Conservation (phyloP, 2,797 vertebrate genomes). For the Psittacula derbiana region DNA sequence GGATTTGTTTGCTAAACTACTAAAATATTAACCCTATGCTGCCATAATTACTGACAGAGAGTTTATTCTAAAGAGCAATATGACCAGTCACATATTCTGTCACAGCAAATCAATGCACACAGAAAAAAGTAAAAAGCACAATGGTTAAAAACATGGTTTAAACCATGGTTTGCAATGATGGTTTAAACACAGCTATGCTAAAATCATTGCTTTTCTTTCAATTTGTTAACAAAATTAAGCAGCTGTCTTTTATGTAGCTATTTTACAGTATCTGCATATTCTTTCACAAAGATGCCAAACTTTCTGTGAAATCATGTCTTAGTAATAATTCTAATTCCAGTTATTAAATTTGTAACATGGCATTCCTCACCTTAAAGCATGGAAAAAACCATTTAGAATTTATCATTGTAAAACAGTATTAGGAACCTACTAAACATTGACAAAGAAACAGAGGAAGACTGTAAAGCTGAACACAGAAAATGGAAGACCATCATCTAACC, state of each 20-base stretch:
- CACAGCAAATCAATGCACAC: neutral
- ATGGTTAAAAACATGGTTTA: neutral
- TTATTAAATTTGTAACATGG: neutral
- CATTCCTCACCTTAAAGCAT: neutral
- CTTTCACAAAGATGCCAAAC: neutral
- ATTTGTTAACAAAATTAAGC: neutral
- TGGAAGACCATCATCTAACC: neutral
- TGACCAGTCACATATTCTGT: neutral
- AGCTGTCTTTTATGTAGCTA: neutral
- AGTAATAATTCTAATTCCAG: neutral
- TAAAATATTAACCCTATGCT: neutral
- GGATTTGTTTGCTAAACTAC: neutral
- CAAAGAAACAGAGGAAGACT: neutral
- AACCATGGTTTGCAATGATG: neutral
- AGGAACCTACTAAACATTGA: neutral
- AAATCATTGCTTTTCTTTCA: accelerated
- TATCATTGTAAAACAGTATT: neutral
- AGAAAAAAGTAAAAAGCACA: neutral
- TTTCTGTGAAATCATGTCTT: neutral
- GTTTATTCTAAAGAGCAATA: neutral
- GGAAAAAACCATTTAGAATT: neutral
- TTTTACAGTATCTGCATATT: neutral
- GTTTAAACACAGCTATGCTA: neutral
- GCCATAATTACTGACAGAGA: neutral
- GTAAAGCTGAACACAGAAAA: neutral